Evolutionary conservation across 2,888 invertebrate genomes (phyloP).

Genomic region (Caradrina kadenii): DNA sequence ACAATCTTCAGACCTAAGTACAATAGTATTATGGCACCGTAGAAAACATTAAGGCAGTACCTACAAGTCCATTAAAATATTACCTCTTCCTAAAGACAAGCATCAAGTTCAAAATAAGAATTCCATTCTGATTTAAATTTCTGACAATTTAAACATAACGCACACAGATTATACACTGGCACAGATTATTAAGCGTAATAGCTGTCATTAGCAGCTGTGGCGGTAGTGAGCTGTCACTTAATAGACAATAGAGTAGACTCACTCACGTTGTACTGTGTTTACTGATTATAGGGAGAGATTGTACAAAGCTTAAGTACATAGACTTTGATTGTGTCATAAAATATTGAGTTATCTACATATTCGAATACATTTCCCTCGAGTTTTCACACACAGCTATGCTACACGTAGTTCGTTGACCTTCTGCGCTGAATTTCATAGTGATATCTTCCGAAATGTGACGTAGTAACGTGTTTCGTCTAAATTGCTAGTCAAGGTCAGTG

Average conservation of each 20-base stretch:
- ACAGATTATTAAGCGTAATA: conserved; percentile 51
- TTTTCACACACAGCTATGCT: no score
- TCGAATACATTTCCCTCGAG: no score
- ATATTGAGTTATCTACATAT: no score
- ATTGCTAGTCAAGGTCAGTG: conserved; percentile 43
- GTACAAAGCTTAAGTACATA: no score
- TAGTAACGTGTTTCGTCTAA: conserved; percentile 40
- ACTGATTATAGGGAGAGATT: no score
- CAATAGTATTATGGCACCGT: no score
- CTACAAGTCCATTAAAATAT: conserved; percentile 1
- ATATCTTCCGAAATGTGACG: conserved; percentile 24
- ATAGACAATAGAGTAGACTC: conserved; percentile 29
- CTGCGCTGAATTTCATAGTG: conserved; percentile 13
- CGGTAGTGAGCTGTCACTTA: conserved; percentile 19
- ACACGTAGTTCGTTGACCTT: neutral
- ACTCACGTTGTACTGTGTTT: neutral
- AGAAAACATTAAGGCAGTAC: neutral
- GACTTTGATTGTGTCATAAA: no score
- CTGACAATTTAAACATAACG: conserved; percentile 19
- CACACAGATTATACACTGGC: conserved; percentile 26
- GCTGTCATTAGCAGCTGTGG: conserved; percentile 36
- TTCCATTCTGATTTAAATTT: conserved; percentile 42
- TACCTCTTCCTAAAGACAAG: neutral
- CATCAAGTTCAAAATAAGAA: conserved; percentile 11
- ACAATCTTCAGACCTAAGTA: no score